Conservation (phyloP, 1,140 invertebrate species). For the Andricus grossulariae region DNA sequence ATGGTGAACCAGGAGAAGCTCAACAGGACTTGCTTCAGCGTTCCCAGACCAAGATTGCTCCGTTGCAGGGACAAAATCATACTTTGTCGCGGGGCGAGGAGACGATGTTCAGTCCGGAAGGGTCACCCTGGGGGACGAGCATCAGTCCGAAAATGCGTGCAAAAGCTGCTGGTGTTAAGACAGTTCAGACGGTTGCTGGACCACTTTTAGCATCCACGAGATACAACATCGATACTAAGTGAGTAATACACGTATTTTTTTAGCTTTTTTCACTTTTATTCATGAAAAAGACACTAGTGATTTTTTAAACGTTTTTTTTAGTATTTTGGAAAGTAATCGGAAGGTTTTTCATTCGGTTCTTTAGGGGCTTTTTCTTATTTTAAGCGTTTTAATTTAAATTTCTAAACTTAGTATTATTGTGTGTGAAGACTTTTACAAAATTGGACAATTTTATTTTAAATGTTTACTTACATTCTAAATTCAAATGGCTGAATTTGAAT, state of each 20-base stretch:
- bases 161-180: constrained; percentile 58
- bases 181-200: constrained; percentile 66
- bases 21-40: neutral
- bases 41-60: constrained; percentile 22
- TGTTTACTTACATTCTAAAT: too few relatives aligned
- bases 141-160: constrained; percentile 64
- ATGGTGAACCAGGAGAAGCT: constrained; percentile 50
- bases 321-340: too few relatives aligned
- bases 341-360: too few relatives aligned
- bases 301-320: too few relatives aligned
- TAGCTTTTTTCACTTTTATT: neutral
- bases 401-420: too few relatives aligned
- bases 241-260: constrained; percentile 37
- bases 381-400: too few relatives aligned
- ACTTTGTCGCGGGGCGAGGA: constrained; percentile 48
- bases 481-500: too few relatives aligned
- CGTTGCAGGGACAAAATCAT: constrained; percentile 43
- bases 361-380: too few relatives aligned
- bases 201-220: constrained; percentile 70
- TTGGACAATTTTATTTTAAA: too few relatives aligned
- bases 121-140: constrained; percentile 63
- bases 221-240: constrained; percentile 74
- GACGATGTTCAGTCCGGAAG: constrained; percentile 52
- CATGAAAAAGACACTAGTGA: too few relatives aligned
- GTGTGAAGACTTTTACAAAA: too few relatives aligned